A percentile compares a stretch with the other conserved stretches of the same genome.
These are phyloP conservation scores for Eurypyga helias DNA, from an alignment of 2,113 vertebrate species.

Conservation along the genomic window DNA sequence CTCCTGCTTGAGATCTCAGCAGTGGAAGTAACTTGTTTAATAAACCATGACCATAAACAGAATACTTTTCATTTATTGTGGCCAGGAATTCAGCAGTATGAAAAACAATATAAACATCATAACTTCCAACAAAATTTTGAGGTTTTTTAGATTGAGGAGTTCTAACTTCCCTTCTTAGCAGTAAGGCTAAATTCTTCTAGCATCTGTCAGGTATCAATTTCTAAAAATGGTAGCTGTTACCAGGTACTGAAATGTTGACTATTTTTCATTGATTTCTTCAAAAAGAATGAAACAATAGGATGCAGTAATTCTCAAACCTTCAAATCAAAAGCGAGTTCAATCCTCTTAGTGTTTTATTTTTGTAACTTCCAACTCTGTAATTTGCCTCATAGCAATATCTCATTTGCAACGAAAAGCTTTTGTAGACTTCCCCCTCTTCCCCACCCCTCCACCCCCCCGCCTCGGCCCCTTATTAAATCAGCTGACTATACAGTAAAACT, in stretches of 20 bases:
- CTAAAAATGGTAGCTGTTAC: neutral
- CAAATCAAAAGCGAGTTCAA: neutral
- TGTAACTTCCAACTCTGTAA: neutral
- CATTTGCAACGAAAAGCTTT: neutral
- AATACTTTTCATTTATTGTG: neutral
- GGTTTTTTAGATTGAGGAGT: neutral
- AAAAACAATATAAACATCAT: neutral
- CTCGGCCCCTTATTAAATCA: neutral
- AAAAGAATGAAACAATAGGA: neutral
- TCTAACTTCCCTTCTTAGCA: neutral
- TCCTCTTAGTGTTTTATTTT: neutral
- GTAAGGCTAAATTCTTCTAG: neutral
- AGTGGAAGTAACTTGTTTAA: neutral
- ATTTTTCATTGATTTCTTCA: neutral
- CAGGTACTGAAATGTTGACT: neutral
- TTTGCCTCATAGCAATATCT: neutral
- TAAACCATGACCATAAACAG: neutral
- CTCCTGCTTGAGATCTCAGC: neutral
- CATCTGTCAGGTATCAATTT: neutral
- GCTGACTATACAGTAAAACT: neutral
- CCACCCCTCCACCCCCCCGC: too few species aligned
- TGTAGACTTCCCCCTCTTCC: neutral
- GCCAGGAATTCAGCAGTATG: neutral
- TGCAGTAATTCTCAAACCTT: neutral
- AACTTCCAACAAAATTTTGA: too few species aligned